These are phyloP conservation scores for Tinamus major DNA, from an alignment of 2,797 vertebrate species.

Conservation along the genomic window DNA sequence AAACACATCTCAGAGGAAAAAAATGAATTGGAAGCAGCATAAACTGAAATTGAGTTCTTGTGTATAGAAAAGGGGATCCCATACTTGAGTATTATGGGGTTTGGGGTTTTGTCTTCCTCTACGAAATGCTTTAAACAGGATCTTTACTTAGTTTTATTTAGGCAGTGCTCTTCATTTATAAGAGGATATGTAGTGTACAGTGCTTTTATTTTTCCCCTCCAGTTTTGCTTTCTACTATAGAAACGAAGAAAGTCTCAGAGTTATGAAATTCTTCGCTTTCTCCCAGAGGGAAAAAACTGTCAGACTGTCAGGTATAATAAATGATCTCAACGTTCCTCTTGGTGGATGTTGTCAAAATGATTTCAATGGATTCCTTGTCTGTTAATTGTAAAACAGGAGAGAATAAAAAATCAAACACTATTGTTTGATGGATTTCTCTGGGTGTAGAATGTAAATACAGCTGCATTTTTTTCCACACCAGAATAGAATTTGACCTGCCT, in stretches of 20 bases:
- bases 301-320: not conserved
- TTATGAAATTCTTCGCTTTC: not conserved
- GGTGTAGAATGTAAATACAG: not conserved
- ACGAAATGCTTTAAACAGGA: not conserved
- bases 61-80: not conserved
- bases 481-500: not conserved
- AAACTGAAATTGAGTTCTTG: not conserved
- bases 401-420: slow-evolving; percentile 14
- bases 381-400: not conserved
- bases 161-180: not conserved
- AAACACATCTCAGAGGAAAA: not conserved
- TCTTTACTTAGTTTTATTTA: not conserved
- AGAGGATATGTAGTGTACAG: not conserved
- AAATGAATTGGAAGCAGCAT: not conserved
- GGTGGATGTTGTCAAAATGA: not conserved
- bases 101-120: not conserved
- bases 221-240: not conserved
- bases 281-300: not conserved
- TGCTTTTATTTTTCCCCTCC: not conserved
- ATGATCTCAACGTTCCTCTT: not conserved
- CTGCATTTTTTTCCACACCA: slow-evolving; percentile 15
- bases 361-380: not conserved
- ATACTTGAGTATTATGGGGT: not conserved
- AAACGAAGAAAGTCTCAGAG: not conserved
- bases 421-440: not conserved